phyloP scores from a whole-genome alignment of 2,888 invertebrate species.

The Amphipyra berbera region DNA sequence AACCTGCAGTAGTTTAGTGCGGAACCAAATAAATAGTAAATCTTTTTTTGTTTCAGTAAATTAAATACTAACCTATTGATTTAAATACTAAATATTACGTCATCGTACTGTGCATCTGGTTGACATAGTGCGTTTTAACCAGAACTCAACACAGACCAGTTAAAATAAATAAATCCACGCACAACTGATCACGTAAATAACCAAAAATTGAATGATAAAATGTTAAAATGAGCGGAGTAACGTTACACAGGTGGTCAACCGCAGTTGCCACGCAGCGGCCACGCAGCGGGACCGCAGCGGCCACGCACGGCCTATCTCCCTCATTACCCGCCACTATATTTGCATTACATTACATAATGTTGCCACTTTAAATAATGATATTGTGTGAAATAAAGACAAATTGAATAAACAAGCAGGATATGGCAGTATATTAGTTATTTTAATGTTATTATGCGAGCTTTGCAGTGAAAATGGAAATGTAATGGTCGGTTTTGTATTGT shows the following conservation, averaged over 20 bases:
- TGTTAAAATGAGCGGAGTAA: constrained; percentile 27
- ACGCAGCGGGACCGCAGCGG: constrained; percentile 33
- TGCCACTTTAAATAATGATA: constrained; percentile 41
- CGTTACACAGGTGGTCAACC: constrained; percentile 6
- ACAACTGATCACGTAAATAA: constrained; percentile 17
- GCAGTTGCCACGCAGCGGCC: constrained; percentile 31
- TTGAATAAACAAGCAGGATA: constrained; percentile 33
- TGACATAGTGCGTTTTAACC: too few relatives aligned
- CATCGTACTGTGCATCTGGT: too few relatives aligned
- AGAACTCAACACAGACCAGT: not conserved
- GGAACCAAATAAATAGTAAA: too few relatives aligned
- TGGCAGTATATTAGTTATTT: constrained; percentile 10
- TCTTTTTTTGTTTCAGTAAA: too few relatives aligned
- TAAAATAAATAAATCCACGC: constrained; percentile 8
- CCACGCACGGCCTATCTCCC: constrained; percentile 22
- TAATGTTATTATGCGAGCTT: constrained; percentile 15
- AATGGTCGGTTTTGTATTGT: constrained; percentile 12
- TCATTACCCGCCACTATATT: constrained; percentile 47
- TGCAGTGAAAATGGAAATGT: constrained; percentile 15
- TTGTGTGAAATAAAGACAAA: constrained; percentile 21
- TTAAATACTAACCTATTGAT: too few relatives aligned
- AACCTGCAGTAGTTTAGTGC: too few relatives aligned
- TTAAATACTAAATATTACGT: too few relatives aligned
- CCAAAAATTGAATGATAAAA: constrained; percentile 26
- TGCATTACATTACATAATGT: constrained; percentile 43